Conservation (phyloP, 2,797 vertebrate species). For the Amblyopsis hoosieri region DNA sequence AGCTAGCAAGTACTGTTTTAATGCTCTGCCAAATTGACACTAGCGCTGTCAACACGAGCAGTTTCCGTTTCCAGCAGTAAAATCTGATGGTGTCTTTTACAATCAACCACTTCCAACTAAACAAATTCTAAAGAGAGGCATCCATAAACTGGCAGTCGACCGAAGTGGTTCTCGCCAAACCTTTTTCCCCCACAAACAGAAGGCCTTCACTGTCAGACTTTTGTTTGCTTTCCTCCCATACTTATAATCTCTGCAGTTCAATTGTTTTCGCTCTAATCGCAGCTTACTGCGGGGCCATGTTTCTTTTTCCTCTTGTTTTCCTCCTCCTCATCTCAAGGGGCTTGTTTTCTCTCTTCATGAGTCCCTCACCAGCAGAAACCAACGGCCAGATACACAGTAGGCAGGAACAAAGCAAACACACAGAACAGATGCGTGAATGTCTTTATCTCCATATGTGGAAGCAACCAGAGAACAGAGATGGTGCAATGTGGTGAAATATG, state of each 20-base stretch:
- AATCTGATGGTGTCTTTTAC: too few relatives aligned
- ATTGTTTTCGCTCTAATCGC: constrained; percentile 66
- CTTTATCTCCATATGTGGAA: constrained; percentile 36
- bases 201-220: constrained; percentile 32
- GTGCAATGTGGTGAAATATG: constrained; percentile 39
- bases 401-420: constrained; percentile 56
- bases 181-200: constrained; percentile 34
- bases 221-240: constrained; percentile 4
- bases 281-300: constrained; percentile 56
- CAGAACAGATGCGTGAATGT: constrained; percentile 52
- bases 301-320: constrained; percentile 50
- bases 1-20: too few relatives aligned
- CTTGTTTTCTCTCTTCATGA: constrained; percentile 65
- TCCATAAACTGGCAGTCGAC: constrained; percentile 17
- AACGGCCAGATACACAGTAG: constrained; percentile 52
- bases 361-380: constrained; percentile 55
- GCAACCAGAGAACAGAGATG: constrained; percentile 39
- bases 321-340: constrained; percentile 53
- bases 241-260: constrained; percentile 53
- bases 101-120: constrained; percentile 16
- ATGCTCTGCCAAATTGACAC: too few relatives aligned
- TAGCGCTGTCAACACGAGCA: too few relatives aligned
- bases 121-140: constrained; percentile 30
- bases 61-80: too few relatives aligned
- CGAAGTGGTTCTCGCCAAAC: constrained; percentile 41